phyloP scores from a whole-genome alignment of 2,797 vertebrate species.

The Clarias fuscus region DNA sequence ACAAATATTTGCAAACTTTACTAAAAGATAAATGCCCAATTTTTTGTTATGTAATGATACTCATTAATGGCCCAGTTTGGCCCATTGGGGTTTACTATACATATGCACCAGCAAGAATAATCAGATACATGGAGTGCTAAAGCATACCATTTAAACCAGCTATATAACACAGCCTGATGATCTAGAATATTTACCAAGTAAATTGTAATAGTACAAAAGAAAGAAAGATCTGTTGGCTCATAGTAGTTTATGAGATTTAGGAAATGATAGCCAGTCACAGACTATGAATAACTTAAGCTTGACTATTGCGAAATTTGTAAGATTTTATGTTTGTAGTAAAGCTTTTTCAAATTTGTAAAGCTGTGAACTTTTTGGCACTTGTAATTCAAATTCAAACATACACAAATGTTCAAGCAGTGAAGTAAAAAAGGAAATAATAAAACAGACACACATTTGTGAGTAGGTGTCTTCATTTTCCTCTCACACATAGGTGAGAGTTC shows the following conservation, averaged over 20 bases:
- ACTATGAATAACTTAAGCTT: neutral
- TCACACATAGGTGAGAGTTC: neutral
- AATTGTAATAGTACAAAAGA: neutral
- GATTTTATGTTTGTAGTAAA: too few relatives aligned
- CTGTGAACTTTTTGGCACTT: neutral
- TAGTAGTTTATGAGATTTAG: neutral
- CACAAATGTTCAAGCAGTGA: neutral
- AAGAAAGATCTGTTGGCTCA: neutral
- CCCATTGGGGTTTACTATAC: neutral
- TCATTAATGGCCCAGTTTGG: neutral
- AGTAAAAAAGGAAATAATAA: neutral
- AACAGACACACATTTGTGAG: neutral
- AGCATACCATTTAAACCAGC: neutral
- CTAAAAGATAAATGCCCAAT: neutral
- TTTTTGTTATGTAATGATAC: neutral
- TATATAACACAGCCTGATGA: too few relatives aligned
- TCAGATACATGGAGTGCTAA: neutral
- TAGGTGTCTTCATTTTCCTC: neutral
- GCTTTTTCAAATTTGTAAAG: neutral
- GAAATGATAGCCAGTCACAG: neutral
- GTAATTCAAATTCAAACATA: neutral
- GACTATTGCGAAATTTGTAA: neutral
- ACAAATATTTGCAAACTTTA: neutral
- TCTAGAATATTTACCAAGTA: neutral
- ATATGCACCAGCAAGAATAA: neutral